Base-by-base conservation (phyloP, 2,888 invertebrate species). In the Theristus sp. region DNA sequence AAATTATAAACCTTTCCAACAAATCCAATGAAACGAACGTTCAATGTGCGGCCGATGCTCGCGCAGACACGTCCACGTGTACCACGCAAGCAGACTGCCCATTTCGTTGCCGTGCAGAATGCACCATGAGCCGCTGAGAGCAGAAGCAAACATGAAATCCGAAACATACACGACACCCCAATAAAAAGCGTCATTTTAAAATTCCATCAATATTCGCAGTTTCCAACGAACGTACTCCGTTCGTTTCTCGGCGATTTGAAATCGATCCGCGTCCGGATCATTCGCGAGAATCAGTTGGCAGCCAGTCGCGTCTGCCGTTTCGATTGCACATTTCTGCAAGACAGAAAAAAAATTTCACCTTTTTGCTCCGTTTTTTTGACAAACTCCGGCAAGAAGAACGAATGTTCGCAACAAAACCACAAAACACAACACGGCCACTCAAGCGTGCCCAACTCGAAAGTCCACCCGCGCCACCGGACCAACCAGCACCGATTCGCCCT, bases 241-340 rank as follows among this genome's bases (percentile, higher is more conserved):
- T 70, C 82, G 80, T 74, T 84, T 86, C 73, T 93, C 91, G 0
- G 94, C 96, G 28, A 89, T 83, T 0, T 93, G 94, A 66, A 94
- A 79, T 61, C 98, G 81, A 77, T 98, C 98, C 1, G 96, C 96
- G 75, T 99, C 98, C 0, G 98, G 98, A 77, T 98, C 98, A 75
- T 96, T 98, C 17, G 93, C 94, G 57, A 98, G 79, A 66, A 96
- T 87, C 3, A 94, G 77, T 0, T 80, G 79, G 56, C 84, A 83
- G 0, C 79, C 80, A 64, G 81, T 79, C 58, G 78, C 73, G 69
- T 86, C 82, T 0, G 96, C 96, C 20, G 87, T 83, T 71, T 80
- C 76, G 65, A 86, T 82, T 52, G 89, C 83, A 52, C 89, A 77
- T 67, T 83, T 80, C 73, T 80, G 67, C 25, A 68, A 67, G 58